Evolutionary conservation across 37 sponge, comb jelly and placozoan species (phyloP).

Genomic region (Halichondria panicea): DNA sequence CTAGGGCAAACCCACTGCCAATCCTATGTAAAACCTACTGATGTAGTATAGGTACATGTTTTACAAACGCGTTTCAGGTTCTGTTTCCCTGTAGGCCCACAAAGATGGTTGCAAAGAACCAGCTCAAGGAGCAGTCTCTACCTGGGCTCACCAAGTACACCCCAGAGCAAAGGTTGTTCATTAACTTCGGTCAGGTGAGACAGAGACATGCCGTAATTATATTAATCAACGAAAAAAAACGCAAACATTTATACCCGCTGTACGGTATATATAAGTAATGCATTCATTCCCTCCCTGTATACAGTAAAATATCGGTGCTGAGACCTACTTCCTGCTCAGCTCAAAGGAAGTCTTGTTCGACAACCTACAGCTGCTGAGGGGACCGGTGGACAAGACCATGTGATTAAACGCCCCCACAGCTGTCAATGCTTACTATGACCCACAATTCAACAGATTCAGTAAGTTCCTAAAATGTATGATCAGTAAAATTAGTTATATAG

Average conservation of each 20-base stretch:
- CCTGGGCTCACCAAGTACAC: constrained; percentile 20
- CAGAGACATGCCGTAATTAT: too few relatives aligned
- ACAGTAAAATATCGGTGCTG: neutral
- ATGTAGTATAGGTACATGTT: too few relatives aligned
- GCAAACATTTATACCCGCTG: too few relatives aligned
- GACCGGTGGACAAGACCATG: constrained; percentile 33
- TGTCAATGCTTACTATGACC: constrained; percentile 72
- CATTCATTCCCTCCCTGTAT: neutral
- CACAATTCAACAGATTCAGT: constrained; percentile 58
- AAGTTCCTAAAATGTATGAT: neutral
- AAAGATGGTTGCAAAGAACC: neutral
- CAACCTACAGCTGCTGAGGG: neutral
- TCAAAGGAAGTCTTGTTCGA: neutral
- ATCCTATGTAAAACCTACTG: too few relatives aligned
- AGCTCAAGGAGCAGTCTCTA: neutral
- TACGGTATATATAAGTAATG: too few relatives aligned
- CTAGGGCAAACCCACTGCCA: too few relatives aligned
- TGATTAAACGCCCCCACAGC: constrained; percentile 68
- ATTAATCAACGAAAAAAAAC: too few relatives aligned
- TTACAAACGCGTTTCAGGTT: too few relatives aligned
- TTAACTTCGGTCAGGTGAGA: constrained; percentile 60
- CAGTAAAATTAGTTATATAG: too few relatives aligned
- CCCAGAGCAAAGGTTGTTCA: constrained; percentile 63
- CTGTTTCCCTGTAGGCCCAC: too few relatives aligned
- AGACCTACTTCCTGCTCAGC: neutral